Evolutionary conservation across 2,888 invertebrate species (phyloP).

Genomic region (Cephonodes hylas): DNA sequence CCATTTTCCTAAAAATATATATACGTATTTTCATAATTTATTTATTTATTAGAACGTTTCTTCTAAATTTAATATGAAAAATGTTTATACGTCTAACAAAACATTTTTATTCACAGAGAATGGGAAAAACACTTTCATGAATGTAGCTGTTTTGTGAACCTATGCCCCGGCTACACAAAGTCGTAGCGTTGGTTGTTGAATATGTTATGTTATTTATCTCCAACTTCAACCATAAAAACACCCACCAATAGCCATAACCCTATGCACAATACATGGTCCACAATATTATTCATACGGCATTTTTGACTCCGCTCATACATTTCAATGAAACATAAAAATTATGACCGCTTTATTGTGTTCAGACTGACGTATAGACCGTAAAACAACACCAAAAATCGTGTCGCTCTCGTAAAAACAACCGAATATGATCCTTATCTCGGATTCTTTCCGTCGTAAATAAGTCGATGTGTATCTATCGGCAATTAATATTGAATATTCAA

Average conservation of each 20-base stretch:
- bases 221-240: conserved; percentile 10
- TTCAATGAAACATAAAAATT: conserved; percentile 55
- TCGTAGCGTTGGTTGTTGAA: neutral
- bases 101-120: no score
- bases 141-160: neutral
- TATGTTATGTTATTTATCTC: conserved; percentile 7
- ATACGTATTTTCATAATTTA: no score
- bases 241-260: conserved; percentile 13
- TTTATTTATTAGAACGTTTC: no score
- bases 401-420: conserved; percentile 31
- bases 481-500: conserved; percentile 1
- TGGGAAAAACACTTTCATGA: neutral
- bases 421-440: conserved; percentile 37
- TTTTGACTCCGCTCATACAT: conserved; percentile 28
- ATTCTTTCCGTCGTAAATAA: conserved; percentile 5
- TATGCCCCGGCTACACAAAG: neutral
- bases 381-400: conserved; percentile 38
- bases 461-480: neutral
- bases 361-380: conserved; percentile 35
- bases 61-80: no score
- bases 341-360: conserved; percentile 51
- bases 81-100: no score
- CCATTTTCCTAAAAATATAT: no score
- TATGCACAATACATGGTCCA: conserved; percentile 9
- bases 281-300: conserved; percentile 26